A percentile compares a stretch with the other conserved stretches of the same genome.
phyloP scores from a whole-genome alignment of 2,797 vertebrate species.

The Emys orbicularis region DNA sequence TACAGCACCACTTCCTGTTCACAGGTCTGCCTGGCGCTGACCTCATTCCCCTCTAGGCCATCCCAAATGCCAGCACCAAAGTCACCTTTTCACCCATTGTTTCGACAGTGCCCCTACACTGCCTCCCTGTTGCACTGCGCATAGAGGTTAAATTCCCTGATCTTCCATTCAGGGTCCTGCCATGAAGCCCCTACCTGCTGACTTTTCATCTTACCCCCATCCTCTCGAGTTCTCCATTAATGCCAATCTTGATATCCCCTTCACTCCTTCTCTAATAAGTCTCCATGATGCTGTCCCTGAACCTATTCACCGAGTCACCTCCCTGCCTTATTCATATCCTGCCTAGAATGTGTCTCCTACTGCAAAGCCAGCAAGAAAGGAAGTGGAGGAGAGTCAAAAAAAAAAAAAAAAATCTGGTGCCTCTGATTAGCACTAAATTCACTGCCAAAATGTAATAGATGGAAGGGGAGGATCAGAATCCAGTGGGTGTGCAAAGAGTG shows the following conservation, averaged over 20 bases:
- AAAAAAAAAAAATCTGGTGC: slow-evolving; percentile 49
- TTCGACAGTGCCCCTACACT: neutral
- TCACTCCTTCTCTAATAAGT: neutral
- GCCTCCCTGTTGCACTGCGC: neutral
- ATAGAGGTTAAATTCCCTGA: neutral
- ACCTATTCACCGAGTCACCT: slow-evolving; percentile 17
- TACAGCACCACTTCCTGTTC: neutral
- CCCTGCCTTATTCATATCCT: slow-evolving; percentile 28
- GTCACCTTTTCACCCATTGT: neutral
- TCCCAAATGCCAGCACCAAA: neutral
- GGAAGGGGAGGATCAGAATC: slow-evolving; percentile 37
- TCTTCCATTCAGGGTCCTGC: neutral
- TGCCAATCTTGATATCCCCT: neutral
- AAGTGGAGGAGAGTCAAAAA: slow-evolving; percentile 15
- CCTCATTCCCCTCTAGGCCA: neutral
- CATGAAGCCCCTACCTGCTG: neutral
- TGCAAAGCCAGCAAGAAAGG: slow-evolving; percentile 12
- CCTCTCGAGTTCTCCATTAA: neutral
- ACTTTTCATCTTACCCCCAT: neutral
- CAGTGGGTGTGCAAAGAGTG: slow-evolving; percentile 22
- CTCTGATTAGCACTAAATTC: slow-evolving; percentile 45
- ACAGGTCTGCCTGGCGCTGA: neutral
- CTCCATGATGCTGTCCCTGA: neutral
- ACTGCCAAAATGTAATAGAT: slow-evolving; percentile 23
- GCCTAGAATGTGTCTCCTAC: neutral